Conservation (phyloP, 2,797 vertebrate genomes). For the Apogon hyalosoma region DNA sequence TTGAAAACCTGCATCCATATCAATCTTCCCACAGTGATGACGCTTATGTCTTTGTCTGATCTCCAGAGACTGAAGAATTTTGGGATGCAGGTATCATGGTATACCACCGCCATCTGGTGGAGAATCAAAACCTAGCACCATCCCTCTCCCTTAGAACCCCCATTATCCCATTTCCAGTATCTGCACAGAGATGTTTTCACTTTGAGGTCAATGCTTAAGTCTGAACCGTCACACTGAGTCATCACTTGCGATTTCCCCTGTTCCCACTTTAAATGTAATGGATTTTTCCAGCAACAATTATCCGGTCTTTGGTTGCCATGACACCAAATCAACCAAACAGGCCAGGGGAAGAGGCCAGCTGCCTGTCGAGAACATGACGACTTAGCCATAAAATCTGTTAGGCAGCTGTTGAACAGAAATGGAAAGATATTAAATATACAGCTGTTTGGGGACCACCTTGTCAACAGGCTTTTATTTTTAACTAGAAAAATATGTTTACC, state of each 20-base stretch:
- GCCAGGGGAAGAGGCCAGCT: constrained; percentile 43
- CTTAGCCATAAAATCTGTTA: constrained; percentile 15
- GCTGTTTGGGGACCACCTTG: constrained; percentile 13
- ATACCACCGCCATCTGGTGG: constrained; percentile 72
- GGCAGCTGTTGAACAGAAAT: constrained; percentile 31
- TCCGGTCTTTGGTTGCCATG: constrained; percentile 47
- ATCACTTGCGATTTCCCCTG: not conserved
- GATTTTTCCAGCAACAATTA: constrained; percentile 34
- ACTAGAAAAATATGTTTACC: constrained; percentile 33
- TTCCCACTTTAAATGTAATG: constrained; percentile 20
- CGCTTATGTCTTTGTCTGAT: constrained; percentile 71
- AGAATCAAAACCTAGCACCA: not conserved
- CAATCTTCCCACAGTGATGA: constrained; percentile 60
- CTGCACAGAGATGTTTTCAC: constrained; percentile 20
- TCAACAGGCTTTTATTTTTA: constrained; percentile 22
- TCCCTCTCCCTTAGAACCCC: not conserved
- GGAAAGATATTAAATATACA: constrained; percentile 45
- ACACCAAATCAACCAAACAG: constrained; percentile 53
- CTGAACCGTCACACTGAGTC: constrained; percentile 10
- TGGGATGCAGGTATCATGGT: constrained; percentile 15
- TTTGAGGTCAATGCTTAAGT: not conserved
- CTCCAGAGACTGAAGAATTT: constrained; percentile 52
- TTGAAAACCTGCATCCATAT: constrained; percentile 60
- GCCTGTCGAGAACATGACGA: constrained; percentile 31
- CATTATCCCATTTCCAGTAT: constrained; percentile 14